Conservation (phyloP, 1,140 invertebrate genomes). For the Orchestia grillus region DNA sequence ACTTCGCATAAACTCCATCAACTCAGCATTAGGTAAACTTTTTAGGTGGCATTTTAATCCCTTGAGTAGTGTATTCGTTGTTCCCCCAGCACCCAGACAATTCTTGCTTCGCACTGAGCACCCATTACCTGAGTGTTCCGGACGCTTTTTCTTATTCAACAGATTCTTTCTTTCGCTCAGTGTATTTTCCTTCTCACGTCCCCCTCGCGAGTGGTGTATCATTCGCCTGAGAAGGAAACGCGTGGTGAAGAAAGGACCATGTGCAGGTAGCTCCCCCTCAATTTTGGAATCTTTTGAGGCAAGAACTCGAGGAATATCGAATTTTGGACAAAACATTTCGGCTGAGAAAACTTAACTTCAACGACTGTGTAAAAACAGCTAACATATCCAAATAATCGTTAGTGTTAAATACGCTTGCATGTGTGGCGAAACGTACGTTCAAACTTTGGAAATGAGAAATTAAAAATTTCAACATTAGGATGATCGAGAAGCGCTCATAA, state of each 20-base stretch:
- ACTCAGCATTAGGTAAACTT: slow-evolving; percentile 55
- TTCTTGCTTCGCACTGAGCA: slow-evolving; percentile 35
- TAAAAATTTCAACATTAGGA: background rate
- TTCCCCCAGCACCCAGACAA: slow-evolving; percentile 29
- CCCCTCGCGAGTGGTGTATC: background rate
- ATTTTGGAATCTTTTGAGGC: background rate
- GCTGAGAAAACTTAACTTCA: background rate
- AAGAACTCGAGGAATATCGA: background rate
- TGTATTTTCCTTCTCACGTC: background rate
- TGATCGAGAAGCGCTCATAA: slow-evolving; percentile 22
- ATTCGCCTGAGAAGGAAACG: background rate
- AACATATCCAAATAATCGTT: background rate
- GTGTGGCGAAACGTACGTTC: background rate
- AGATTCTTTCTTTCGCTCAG: background rate
- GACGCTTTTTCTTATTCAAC: slow-evolving; percentile 34
- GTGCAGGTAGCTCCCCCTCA: background rate
- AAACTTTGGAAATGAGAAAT: background rate
- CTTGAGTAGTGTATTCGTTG: slow-evolving; percentile 55
- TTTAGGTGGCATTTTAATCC: slow-evolving; percentile 56
- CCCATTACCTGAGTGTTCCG: slow-evolving; percentile 45
- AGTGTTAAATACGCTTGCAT: background rate
- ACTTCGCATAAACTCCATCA: slow-evolving; percentile 55
- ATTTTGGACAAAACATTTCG: background rate
- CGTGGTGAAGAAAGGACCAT: background rate
- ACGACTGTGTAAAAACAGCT: background rate